phyloP scores from a whole-genome alignment of 2,888 invertebrate species.

The Apamea anceps region DNA sequence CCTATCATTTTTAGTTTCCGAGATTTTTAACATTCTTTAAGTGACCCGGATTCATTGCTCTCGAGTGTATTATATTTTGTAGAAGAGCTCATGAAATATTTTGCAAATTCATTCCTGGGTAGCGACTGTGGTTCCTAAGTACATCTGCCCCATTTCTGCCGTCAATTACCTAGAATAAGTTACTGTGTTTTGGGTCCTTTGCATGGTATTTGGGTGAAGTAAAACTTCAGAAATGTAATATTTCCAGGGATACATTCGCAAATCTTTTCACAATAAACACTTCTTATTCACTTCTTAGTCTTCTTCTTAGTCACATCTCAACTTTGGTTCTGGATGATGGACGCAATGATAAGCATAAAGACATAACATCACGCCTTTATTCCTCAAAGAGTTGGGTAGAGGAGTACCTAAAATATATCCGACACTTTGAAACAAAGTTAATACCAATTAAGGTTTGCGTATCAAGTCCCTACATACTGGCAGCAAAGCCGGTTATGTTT shows the following conservation, averaged over 20 bases:
- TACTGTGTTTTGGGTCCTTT: background rate
- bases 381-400: background rate
- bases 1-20: too few relatives aligned
- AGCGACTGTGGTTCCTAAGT: background rate
- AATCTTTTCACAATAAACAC: background rate
- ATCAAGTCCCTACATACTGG: background rate
- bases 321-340: background rate
- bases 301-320: background rate
- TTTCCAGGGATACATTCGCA: background rate
- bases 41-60: too few relatives aligned
- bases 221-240: background rate
- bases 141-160: background rate
- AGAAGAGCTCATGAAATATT: background rate
- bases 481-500: background rate
- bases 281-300: too few relatives aligned
- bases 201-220: background rate
- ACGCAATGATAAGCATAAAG: background rate
- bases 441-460: background rate
- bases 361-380: background rate
- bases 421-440: background rate
- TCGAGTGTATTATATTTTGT: too few relatives aligned
- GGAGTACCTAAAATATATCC: background rate
- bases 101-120: background rate
- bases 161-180: background rate
- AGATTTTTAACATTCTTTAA: too few relatives aligned